Evolutionary conservation across 2,888 invertebrate genomes (phyloP), one percentile per base, ranked within the genome.

Genomic region (Agriopis aurantiaria): DNA sequence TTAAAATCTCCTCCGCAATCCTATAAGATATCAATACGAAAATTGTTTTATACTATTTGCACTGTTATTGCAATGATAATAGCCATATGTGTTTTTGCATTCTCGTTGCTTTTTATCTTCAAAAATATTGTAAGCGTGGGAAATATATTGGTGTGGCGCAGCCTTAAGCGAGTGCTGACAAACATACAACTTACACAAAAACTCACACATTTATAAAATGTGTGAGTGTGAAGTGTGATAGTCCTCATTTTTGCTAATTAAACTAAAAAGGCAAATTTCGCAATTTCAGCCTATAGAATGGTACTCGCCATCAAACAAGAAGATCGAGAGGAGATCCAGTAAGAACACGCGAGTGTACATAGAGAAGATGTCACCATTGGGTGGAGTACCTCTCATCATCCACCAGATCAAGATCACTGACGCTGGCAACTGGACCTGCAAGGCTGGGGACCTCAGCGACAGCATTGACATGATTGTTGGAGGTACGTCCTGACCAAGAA

Each of bases 371-470:
- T 67, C 69, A 4, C 79, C 80, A 3, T 81, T 77, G 51, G 57
- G 59, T 5, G 68, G 89, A 14, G 78, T 87, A 40, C 85, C 88
- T 1, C 86, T 93, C 51, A 90, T 93, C 70, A 88, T 93, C 52
- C 86, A 89, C 65, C 78, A 82, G 43, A 81, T 89, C 17, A 84
- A 86, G 74, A 82, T 91, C 17, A 74, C 80, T 12, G 93, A 93
- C 67, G 86, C 79, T 45, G 93, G 93, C 40, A 91, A 88, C 80
- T 93, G 92, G 92, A 93, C 91, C n/a, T 93, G 93, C 74, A 90
- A 80, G 70, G 81, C 92, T 41, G 92, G 91, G 0, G 83, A 89
- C 4, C 82, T 88, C 3, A 88, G 79, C 61, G 87, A 88, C 69
- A 85, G 82, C 2, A 88, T 88, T 46, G 86, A 90, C 68, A 85